Evolutionary conservation across 1,140 invertebrate species (phyloP).

Genomic region (Heterodera carotae): DNA sequence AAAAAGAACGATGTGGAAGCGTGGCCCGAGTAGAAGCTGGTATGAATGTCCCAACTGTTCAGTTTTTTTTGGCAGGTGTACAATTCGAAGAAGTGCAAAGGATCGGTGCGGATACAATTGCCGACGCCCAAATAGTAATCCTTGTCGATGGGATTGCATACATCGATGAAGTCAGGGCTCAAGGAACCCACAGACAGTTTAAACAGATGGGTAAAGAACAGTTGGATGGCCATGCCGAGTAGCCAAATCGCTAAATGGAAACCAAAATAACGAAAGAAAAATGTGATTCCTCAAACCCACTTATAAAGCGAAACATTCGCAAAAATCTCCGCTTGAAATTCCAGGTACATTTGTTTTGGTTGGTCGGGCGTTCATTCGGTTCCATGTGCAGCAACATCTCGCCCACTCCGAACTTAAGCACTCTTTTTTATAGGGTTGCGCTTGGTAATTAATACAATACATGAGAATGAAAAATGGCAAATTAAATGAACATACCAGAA

Average conservation of each 20-base stretch:
- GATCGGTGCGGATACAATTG: background rate
- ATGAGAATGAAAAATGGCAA: too few species aligned
- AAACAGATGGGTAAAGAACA: conserved; percentile 7
- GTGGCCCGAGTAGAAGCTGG: conserved; percentile 26
- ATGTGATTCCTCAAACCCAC: background rate
- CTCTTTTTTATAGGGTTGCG: too few species aligned
- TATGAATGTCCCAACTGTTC: background rate
- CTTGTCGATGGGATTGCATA: background rate
- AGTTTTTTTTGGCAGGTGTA: conserved; percentile 16
- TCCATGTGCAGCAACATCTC: background rate
- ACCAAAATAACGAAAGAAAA: background rate
- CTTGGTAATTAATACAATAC: too few species aligned
- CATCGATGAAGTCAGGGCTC: conserved; percentile 12
- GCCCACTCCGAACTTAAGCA: background rate
- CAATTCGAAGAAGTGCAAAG: conserved; percentile 7
- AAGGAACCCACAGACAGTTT: conserved; percentile 24
- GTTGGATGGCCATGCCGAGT: conserved; percentile 7
- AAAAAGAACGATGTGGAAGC: conserved; percentile 22
- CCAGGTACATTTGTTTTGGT: background rate
- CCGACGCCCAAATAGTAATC: background rate
- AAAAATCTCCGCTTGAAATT: background rate
- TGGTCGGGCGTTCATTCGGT: background rate
- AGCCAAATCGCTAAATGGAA: conserved; percentile 13
- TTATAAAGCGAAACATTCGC: background rate
- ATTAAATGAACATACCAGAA: background rate